Conservation (phyloP, 2,113 vertebrate species). For the Pseudois nayaur region DNA sequence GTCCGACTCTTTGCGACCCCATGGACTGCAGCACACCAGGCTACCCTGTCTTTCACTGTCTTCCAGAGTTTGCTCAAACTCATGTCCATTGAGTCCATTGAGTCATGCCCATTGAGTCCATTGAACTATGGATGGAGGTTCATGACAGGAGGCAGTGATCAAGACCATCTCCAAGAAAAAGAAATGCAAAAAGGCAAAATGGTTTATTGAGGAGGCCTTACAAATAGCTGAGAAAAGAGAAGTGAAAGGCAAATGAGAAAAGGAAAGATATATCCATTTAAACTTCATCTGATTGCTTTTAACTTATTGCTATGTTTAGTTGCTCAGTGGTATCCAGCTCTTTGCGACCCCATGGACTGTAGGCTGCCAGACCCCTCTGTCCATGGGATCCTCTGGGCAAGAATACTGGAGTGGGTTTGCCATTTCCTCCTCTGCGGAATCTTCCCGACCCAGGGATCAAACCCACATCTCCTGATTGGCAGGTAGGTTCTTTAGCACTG, state of each 20-base stretch:
- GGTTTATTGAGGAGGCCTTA: background rate
- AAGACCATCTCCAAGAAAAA: background rate
- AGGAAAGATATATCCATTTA: background rate
- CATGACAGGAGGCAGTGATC: background rate
- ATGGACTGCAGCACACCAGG: background rate
- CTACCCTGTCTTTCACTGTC: background rate
- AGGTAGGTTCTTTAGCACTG: background rate
- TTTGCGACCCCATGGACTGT: background rate
- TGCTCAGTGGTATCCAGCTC: background rate
- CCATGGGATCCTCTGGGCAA: background rate
- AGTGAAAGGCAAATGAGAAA: background rate
- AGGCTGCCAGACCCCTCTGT: background rate
- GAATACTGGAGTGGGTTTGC: background rate
- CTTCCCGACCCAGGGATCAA: rapidly evolving
- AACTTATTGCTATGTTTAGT: background rate
- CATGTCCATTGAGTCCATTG: background rate
- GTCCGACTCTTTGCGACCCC: background rate
- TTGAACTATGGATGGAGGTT: background rate
- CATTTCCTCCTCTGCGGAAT: background rate
- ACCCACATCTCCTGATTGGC: background rate
- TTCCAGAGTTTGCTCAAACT: background rate
- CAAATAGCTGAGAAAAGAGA: background rate
- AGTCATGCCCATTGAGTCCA: background rate
- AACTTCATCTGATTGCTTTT: background rate
- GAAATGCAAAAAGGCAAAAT: background rate